Conservation (phyloP, 1,140 invertebrate genomes). For the Catajapyx aquilonaris region DNA sequence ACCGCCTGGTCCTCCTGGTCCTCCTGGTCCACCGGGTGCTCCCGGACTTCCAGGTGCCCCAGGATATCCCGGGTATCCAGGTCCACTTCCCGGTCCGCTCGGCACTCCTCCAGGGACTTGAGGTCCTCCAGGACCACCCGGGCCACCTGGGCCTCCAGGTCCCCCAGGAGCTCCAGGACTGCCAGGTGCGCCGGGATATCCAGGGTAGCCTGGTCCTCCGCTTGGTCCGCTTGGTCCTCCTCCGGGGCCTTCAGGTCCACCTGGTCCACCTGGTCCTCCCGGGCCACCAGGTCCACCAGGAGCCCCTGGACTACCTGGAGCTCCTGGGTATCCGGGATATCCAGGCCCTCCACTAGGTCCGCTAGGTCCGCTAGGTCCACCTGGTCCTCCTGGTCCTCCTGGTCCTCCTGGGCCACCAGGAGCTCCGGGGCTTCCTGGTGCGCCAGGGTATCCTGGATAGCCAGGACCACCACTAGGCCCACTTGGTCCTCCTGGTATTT, state of each 20-base stretch:
- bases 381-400: neutral
- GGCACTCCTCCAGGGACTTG: neutral
- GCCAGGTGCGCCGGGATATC: constrained; percentile 8
- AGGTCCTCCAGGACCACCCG: neutral
- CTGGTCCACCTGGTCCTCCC: constrained; percentile 11
- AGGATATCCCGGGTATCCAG: neutral
- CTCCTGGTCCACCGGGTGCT: constrained; percentile 7
- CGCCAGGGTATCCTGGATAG: constrained; percentile 6
- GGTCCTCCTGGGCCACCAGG: constrained; percentile 9
- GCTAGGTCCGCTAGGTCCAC: constrained; percentile 8
- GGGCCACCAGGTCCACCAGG: constrained; percentile 9
- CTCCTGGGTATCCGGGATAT: constrained; percentile 2
- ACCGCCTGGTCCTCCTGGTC: constrained; percentile 10
- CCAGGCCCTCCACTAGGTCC: constrained; percentile 8
- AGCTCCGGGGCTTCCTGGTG: constrained; percentile 5
- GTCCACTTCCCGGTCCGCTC: neutral
- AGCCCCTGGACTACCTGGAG: constrained; percentile 7
- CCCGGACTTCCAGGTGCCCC: neutral
- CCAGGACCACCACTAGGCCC: too few relatives aligned
- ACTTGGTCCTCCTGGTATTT: constrained; percentile 1
- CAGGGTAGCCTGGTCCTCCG: constrained; percentile 7
- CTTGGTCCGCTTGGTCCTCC: too few relatives aligned
- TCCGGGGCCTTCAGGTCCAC: neutral
- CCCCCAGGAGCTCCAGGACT: constrained; percentile 9
- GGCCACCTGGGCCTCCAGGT: constrained; percentile 2